Percentiles rank a stretch among this genome's conserved stretches.
These are phyloP conservation scores for Lepidocolaptes lacrymiger DNA, from an alignment of 2,797 vertebrate genomes.

Conservation along the genomic window DNA sequence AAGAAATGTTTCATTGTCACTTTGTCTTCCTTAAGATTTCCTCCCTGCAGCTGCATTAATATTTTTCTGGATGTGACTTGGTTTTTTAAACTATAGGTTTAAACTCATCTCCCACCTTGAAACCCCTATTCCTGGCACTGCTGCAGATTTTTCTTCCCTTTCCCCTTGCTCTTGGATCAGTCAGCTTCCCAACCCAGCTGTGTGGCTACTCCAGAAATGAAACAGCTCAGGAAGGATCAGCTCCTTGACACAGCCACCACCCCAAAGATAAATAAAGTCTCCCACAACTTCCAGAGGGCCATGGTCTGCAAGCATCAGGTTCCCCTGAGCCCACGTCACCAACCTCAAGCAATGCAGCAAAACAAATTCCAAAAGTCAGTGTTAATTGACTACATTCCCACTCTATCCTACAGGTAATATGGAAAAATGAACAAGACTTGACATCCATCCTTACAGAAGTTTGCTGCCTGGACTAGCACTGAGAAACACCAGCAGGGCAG, in stretches of 20 bases:
- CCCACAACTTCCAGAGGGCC: background rate
- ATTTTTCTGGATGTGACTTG: constrained; percentile 67
- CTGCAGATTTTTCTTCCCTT: constrained; percentile 7
- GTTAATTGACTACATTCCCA: constrained; percentile 44
- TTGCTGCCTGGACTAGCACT: constrained; percentile 13
- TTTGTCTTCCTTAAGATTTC: constrained; percentile 73
- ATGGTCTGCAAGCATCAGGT: background rate
- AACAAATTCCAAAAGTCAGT: background rate
- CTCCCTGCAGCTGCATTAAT: constrained; percentile 70
- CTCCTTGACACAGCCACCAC: background rate
- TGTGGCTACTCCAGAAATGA: background rate
- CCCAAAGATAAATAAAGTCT: background rate
- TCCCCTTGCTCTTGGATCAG: background rate
- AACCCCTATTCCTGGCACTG: constrained; percentile 65
- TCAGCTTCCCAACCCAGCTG: constrained; percentile 11
- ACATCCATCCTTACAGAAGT: constrained; percentile 37
- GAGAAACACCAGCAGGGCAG: constrained; percentile 9
- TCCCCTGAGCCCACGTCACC: background rate
- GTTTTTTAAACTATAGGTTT: constrained; percentile 70
- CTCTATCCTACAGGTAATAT: constrained; percentile 26
- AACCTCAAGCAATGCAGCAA: background rate
- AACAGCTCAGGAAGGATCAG: background rate
- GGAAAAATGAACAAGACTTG: constrained; percentile 56
- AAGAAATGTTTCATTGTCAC: constrained; percentile 74
- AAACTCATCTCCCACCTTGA: constrained; percentile 64